These are phyloP conservation scores for Hafferia zeledoni DNA, from an alignment of 2,797 vertebrate genomes.

Conservation along the genomic window DNA sequence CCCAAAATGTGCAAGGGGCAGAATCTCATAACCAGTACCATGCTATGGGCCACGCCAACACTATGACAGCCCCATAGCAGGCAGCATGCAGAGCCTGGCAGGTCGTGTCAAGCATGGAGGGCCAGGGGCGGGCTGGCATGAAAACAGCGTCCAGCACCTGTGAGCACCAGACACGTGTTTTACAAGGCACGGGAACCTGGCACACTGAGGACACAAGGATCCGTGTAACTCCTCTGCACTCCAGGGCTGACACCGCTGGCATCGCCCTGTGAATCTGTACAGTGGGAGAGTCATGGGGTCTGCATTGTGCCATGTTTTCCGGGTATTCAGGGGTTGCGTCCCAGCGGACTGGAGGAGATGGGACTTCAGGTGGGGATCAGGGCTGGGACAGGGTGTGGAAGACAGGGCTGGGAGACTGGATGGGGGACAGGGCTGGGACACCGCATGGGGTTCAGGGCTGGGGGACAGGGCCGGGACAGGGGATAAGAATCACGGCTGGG, in stretches of 20 bases:
- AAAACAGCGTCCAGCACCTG: neutral
- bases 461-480: too few relatives aligned
- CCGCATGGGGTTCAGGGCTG: too few relatives aligned
- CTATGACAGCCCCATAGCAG: accelerated
- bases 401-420: too few relatives aligned
- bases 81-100: neutral
- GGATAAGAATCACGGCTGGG: too few relatives aligned
- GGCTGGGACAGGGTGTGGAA: too few relatives aligned
- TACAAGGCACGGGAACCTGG: neutral
- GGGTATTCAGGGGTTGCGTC: accelerated
- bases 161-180: neutral
- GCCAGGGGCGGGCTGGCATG: accelerated
- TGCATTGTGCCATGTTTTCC: accelerated
- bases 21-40: neutral
- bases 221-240: neutral
- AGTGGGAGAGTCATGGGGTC: accelerated
- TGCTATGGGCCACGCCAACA: neutral
- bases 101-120: neutral
- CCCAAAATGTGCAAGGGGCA: neutral
- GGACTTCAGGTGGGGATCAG: neutral
- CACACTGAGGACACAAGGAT: accelerated
- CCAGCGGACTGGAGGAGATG: accelerated
- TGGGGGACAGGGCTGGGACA: too few relatives aligned
- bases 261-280: accelerated
- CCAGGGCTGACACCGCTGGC: neutral